Evolutionary conservation across 2,797 vertebrate genomes (phyloP).

Genomic region (Phataginus tricuspis): DNA sequence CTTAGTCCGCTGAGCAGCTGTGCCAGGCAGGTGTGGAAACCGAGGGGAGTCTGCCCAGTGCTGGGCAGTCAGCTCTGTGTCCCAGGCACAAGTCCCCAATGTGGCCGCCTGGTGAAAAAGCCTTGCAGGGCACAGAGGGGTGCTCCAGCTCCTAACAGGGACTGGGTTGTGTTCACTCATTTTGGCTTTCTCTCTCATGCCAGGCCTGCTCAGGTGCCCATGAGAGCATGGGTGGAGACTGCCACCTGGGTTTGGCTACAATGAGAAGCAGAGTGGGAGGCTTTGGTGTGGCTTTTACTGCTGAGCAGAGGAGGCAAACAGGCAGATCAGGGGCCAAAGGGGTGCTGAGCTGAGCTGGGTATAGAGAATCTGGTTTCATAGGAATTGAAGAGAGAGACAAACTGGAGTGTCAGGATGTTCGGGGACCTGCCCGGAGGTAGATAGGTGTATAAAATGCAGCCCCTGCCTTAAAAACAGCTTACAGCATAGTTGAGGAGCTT

Average conservation of each 20-base stretch:
- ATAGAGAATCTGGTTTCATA: neutral
- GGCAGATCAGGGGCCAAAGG: fast-evolving
- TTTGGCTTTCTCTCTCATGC: neutral
- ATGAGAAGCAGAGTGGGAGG: neutral
- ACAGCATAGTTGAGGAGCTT: neutral
- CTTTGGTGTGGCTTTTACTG: neutral
- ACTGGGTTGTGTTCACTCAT: neutral
- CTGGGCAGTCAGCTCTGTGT: neutral
- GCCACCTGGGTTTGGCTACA: neutral
- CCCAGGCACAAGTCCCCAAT: no score
- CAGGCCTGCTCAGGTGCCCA: neutral
- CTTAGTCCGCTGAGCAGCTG: no score
- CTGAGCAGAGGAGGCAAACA: neutral
- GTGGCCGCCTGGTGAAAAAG: neutral
- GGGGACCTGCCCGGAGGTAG: neutral
- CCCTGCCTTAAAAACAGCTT: neutral
- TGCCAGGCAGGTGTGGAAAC: neutral
- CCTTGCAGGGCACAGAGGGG: neutral
- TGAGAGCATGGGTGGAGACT: neutral
- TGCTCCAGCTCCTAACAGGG: neutral
- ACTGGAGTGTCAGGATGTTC: neutral
- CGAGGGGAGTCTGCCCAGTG: neutral
- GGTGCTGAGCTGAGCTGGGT: neutral
- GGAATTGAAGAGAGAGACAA: neutral
- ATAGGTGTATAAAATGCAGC: neutral